Conservation (phyloP, 2,888 invertebrate genomes). For the Acanthacorydalis orientalis region DNA sequence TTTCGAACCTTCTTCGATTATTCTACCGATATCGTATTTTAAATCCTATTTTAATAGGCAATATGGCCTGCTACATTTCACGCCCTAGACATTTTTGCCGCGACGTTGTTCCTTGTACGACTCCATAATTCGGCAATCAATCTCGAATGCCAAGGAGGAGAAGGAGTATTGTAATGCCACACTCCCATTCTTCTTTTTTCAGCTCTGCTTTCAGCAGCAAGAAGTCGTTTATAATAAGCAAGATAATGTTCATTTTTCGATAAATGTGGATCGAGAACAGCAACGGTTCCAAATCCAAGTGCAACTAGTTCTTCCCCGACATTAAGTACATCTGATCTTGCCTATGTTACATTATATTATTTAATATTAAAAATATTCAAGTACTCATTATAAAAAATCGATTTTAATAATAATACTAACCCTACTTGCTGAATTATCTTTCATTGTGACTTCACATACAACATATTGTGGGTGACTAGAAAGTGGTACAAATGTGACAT, state of each 20-base stretch:
- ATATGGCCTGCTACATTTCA: slow-evolving; percentile 13
- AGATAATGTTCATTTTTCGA: slow-evolving; percentile 18
- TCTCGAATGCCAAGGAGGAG: slow-evolving; percentile 6
- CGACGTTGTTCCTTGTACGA: slow-evolving; percentile 2
- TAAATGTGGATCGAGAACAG: slow-evolving; percentile 51
- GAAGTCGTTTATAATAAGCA: slow-evolving; percentile 25
- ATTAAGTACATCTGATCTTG: slow-evolving; percentile 12
- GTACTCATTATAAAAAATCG: not conserved
- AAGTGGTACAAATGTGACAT: slow-evolving; percentile 26
- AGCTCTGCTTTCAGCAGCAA: slow-evolving; percentile 28
- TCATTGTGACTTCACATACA: slow-evolving; percentile 26
- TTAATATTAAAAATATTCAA: not conserved
- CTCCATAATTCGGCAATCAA: slow-evolving; percentile 5
- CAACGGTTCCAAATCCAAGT: slow-evolving; percentile 56
- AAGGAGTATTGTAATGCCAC: slow-evolving; percentile 25
- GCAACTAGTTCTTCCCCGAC: slow-evolving; percentile 33
- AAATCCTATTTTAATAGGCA: slow-evolving; percentile 17
- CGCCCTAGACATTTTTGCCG: not conserved
- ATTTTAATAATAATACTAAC: not conserved
- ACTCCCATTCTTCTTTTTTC: slow-evolving; percentile 29
- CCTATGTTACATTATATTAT: slow-evolving; percentile 11
- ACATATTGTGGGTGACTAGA: slow-evolving; percentile 24
- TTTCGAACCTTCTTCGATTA: no score
- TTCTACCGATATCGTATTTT: no score
- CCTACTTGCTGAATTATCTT: slow-evolving; percentile 15